These are phyloP conservation scores for Apocheima hispidaria DNA, from an alignment of 2,888 invertebrate genomes.

Conservation along the genomic window DNA sequence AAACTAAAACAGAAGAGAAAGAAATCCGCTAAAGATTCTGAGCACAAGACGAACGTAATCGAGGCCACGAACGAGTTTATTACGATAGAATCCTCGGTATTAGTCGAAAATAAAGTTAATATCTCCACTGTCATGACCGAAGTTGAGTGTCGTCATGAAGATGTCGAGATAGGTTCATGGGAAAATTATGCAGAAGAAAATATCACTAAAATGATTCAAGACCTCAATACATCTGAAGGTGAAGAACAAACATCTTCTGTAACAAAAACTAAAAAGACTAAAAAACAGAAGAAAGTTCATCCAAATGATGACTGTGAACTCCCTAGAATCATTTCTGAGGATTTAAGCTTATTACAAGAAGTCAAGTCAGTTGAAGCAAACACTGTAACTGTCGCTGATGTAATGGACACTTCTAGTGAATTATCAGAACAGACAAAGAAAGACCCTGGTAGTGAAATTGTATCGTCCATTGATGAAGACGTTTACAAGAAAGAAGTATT, in stretches of 20 bases:
- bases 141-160: constrained; percentile 20
- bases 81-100: constrained; percentile 44
- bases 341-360: not conserved
- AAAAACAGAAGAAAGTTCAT: constrained; percentile 16
- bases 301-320: not conserved
- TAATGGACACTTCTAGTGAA: not conserved
- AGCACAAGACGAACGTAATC: constrained; percentile 9
- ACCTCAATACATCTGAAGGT: constrained; percentile 43
- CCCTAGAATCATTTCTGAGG: not conserved
- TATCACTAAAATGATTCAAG: constrained; percentile 50
- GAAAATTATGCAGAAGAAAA: constrained; percentile 44
- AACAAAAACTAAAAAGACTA: constrained; percentile 18
- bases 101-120: constrained; percentile 24
- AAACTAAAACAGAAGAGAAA: constrained; percentile 46
- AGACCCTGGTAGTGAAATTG: not conserved
- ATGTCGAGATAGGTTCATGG: constrained; percentile 39
- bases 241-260: constrained; percentile 21
- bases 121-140: constrained; percentile 5
- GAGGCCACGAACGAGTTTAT: constrained; percentile 20
- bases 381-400: not conserved
- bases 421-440: not conserved
- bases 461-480: not conserved
- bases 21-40: constrained; percentile 33
- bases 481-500: not conserved
- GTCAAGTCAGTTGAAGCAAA: not conserved